A percentile compares a stretch with the other conserved stretches of the same genome.
These are phyloP conservation scores for Tyria jacobaeae DNA, from an alignment of 2,888 invertebrate species.

Conservation along the genomic window DNA sequence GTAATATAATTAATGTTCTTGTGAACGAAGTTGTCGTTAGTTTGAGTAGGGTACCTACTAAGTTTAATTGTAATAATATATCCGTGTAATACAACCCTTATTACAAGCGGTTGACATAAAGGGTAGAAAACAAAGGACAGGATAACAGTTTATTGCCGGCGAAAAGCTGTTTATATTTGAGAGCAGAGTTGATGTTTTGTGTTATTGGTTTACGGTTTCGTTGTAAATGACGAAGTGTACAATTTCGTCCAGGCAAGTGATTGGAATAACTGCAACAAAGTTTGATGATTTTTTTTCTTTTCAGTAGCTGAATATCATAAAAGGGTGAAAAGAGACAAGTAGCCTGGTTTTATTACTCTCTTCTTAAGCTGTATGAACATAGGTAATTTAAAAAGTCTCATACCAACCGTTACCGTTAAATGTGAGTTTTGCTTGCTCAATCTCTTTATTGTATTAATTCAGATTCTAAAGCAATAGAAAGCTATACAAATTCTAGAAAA, in stretches of 20 bases:
- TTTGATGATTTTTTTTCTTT: too few species aligned
- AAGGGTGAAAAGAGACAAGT: not conserved
- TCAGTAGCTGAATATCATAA: too few species aligned
- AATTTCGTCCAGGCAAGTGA: too few species aligned
- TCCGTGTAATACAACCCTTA: constrained; percentile 16
- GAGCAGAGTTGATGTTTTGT: not conserved
- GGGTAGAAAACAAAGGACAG: constrained; percentile 10
- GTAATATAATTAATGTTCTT: too few species aligned
- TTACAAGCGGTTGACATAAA: constrained; percentile 15
- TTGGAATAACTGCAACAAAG: too few species aligned
- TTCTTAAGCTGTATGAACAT: too few species aligned
- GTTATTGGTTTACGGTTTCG: not conserved
- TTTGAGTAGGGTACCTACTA: constrained; percentile 25
- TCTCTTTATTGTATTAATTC: not conserved
- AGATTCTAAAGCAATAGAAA: not conserved
- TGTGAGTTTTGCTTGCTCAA: too few species aligned
- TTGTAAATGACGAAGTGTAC: not conserved
- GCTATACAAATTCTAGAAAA: not conserved
- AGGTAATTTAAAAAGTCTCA: too few species aligned
- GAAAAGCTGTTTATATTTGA: not conserved
- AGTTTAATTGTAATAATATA: constrained; percentile 13
- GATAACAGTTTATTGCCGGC: constrained; percentile 2
- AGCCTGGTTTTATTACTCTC: not conserved
- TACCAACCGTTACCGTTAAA: too few species aligned
- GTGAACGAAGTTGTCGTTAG: constrained; percentile 25